phyloP scores from a whole-genome alignment of 2,888 invertebrate species.

The Drosophila percnosoma region DNA sequence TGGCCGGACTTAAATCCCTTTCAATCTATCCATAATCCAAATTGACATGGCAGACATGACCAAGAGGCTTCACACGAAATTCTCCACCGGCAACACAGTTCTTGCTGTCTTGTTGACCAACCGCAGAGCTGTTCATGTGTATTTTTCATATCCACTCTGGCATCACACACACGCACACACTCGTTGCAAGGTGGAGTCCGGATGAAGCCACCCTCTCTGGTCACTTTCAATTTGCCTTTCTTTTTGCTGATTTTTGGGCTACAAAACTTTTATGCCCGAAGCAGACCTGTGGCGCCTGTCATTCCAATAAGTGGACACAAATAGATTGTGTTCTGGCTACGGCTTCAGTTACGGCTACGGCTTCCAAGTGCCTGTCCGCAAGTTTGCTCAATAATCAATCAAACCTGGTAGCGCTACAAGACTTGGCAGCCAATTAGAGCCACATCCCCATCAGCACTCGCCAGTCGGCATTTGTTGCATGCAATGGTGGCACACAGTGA shows the following conservation, averaged over 20 bases:
- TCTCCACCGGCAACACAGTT: conserved; percentile 12
- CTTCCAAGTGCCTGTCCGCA: conserved; percentile 83
- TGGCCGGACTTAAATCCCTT: conserved; percentile 63
- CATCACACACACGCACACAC: conserved; percentile 13
- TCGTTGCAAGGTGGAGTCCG: conserved; percentile 2
- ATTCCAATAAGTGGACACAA: conserved; percentile 84
- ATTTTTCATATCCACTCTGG: conserved; percentile 68
- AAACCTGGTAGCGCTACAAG: conserved; percentile 65
- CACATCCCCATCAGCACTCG: conserved; percentile 16
- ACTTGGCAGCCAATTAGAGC: conserved; percentile 58
- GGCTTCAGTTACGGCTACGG: conserved; percentile 10
- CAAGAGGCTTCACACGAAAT: conserved; percentile 52
- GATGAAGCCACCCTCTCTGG: conserved; percentile 51
- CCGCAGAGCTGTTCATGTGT: conserved; percentile 75
- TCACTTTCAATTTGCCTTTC: conserved; percentile 78
- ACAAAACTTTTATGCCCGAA: conserved; percentile 53
- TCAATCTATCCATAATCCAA: conserved; percentile 76
- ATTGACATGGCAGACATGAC: conserved; percentile 67
- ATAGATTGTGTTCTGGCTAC: conserved; percentile 80
- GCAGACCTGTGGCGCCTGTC: conserved; percentile 48
- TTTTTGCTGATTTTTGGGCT: conserved; percentile 60
- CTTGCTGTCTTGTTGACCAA: conserved; percentile 77
- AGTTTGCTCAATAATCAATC: conserved; percentile 85
- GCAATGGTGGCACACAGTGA: conserved; percentile 54
- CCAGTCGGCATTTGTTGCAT: conserved; percentile 39